These are phyloP conservation scores for Lepus europaeus DNA, from an alignment of 2,113 vertebrate species.

Conservation along the genomic window DNA sequence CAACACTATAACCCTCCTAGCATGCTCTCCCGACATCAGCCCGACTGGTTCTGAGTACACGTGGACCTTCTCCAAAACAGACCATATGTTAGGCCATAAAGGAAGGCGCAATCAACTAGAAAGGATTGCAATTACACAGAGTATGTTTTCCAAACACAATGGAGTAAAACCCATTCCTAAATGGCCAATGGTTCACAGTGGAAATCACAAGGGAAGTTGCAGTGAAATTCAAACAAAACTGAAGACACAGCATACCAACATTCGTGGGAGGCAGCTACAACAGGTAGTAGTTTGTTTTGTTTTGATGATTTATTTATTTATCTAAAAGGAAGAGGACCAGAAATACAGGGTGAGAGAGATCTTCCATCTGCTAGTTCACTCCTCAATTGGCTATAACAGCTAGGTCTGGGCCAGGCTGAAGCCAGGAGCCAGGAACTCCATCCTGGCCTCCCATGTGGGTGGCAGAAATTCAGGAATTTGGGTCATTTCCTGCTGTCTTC, in stretches of 20 bases:
- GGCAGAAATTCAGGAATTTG: no score
- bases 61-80: background rate
- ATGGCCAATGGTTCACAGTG: background rate
- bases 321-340: no score
- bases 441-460: no score
- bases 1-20: background rate
- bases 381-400: no score
- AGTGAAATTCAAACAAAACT: background rate
- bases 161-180: background rate
- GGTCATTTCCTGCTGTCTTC: no score
- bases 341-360: no score
- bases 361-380: no score
- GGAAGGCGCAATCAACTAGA: background rate
- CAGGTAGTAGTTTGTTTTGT: no score
- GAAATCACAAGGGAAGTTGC: background rate
- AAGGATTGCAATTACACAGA: background rate
- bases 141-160: background rate
- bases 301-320: no score
- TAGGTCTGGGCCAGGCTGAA: no score
- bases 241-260: background rate
- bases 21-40: background rate
- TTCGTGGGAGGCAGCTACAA: background rate
- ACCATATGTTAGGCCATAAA: background rate
- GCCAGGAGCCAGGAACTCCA: no score
- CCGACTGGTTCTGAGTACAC: background rate